Percentiles rank a stretch among this genome's conserved stretches.
phyloP scores from a whole-genome alignment of 2,797 vertebrate genomes.

The Leucoraja ocellata region DNA sequence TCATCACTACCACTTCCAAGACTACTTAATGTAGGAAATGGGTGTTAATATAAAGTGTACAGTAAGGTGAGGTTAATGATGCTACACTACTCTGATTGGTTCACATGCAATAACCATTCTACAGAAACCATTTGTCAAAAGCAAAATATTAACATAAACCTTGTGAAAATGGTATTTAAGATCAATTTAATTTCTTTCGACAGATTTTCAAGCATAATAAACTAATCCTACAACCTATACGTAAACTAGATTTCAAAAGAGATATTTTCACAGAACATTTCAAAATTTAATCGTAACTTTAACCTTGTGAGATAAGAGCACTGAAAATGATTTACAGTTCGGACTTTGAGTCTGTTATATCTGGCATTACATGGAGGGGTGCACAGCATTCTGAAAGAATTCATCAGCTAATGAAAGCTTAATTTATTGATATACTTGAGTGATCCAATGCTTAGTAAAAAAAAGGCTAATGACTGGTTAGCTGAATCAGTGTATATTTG shows the following conservation, averaged over 20 bases:
- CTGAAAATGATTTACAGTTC: neutral
- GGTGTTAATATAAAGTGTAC: no score
- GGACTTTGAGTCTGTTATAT: neutral
- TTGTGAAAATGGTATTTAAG: no score
- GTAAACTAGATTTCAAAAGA: neutral
- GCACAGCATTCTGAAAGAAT: neutral
- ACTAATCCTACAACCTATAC: neutral
- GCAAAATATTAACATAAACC: neutral
- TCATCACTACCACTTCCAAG: no score
- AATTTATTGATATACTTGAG: neutral
- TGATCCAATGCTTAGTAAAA: neutral
- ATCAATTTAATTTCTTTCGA: neutral
- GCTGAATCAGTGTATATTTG: neutral
- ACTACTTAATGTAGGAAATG: no score
- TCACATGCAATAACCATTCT: no score
- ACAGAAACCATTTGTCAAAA: neutral
- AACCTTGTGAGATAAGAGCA: neutral
- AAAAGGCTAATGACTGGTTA: neutral
- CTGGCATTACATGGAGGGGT: neutral
- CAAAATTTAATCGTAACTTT: neutral
- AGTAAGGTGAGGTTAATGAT: no score
- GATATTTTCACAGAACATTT: neutral
- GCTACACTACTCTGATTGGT: no score
- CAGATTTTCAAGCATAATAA: neutral
- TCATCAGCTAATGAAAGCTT: neutral